Evolutionary conservation across 2,888 invertebrate species (phyloP), one percentile per base, ranked within the genome.

Genomic region (Diarsia brunnea): DNA sequence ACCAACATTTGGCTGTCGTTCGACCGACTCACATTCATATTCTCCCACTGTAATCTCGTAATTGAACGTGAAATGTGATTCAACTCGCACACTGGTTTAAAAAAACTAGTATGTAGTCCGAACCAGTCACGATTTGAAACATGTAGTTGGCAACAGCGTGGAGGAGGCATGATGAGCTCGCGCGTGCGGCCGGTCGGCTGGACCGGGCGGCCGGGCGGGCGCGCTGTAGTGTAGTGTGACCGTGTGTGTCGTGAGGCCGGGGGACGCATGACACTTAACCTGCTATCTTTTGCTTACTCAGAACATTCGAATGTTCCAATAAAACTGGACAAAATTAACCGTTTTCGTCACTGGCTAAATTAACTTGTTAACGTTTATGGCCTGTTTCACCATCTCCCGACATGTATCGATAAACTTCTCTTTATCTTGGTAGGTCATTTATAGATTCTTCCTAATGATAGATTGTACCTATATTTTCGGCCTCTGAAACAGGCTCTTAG

Each of bases 201-300:
- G 8, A 38, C 45, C 14, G 27, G 73, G 53, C 45, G 73, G 53
- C 65, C 81, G 79, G 63, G 61, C 71, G 47, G 63, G 61, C 69
- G 14, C 24, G 64, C 65, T 64, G 79, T 87, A 87, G 85, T 58
- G 82, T 87, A 82, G 82, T 63, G 58, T 38, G 61, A 27, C 47
- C 45, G n/a, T 61, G 14, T 61, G 14, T 64, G 72, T 65, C 68
- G 78, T 60, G 79, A 78, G 80, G 79, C 70, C 51, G 69, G 69
- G 73, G 79, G 45, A 51, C 70, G 88, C 86, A 86, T 88, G 86
- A 79, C 88, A 86, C 88, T 86, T 81, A 79, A 83, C 73, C 73
- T 73, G 75, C 79, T 73, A 73, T 65, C 51, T 73, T 82, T 60
- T 69, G 76, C 86, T 80, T 66, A 72, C 61, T 64, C 74, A 60